phyloP scores from a whole-genome alignment of 2,113 vertebrate species.

The Scatophagus argus region DNA sequence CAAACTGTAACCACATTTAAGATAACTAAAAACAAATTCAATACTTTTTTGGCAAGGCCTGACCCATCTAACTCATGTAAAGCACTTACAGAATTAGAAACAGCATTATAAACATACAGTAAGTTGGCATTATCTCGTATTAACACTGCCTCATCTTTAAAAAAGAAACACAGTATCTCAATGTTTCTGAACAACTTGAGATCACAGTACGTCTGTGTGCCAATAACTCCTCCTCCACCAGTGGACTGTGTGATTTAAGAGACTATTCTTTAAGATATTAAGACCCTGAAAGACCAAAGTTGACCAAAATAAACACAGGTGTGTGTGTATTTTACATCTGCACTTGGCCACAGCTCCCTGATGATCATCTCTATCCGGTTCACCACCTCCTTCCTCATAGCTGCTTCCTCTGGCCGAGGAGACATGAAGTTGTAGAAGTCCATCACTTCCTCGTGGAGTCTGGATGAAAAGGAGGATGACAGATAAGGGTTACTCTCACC shows the following conservation, averaged over 20 bases:
- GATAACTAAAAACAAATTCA: neutral
- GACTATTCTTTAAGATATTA: conserved; percentile 12
- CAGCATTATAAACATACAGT: neutral
- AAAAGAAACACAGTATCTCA: neutral
- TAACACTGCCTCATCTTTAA: neutral
- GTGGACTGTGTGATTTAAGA: neutral
- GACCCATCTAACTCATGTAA: neutral
- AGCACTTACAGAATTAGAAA: neutral
- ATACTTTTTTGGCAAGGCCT: neutral
- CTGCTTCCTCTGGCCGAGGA: conserved; percentile 94
- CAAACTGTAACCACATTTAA: neutral
- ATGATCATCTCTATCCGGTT: conserved; percentile 95
- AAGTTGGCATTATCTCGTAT: neutral
- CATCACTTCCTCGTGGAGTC: conserved; percentile 97
- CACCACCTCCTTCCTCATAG: conserved; percentile 98
- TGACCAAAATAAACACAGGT: neutral
- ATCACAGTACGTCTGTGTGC: neutral
- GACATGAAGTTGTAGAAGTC: conserved; percentile 99
- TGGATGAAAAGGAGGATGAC: conserved; percentile 60
- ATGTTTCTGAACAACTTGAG: conserved; percentile 3
- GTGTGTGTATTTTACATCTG: conserved; percentile 87
- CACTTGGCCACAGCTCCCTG: conserved; percentile 96
- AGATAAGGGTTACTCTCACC: conserved; percentile 1
- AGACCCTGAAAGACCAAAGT: neutral
- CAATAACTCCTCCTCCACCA: conserved; percentile 1